Percentiles rank a stretch among this genome's conserved stretches.
Evolutionary conservation across 2,797 vertebrate species (phyloP).

Genomic region (Steatocranus sp.): DNA sequence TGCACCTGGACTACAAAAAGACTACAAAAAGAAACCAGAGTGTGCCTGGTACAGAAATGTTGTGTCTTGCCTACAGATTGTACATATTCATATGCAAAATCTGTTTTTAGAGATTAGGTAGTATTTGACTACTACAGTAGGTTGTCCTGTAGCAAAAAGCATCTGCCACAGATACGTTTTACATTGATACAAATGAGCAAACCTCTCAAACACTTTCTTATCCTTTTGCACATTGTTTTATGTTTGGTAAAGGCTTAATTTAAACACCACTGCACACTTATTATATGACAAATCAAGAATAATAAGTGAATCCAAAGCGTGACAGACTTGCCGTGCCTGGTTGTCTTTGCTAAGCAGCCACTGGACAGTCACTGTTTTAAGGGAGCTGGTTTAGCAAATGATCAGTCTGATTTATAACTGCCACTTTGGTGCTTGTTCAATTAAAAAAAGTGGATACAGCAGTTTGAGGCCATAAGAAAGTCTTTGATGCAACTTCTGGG

Average conservation of each 20-base stretch:
- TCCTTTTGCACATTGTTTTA: neutral
- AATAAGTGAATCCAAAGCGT: neutral
- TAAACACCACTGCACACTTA: neutral
- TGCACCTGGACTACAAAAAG: neutral
- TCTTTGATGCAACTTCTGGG: slow-evolving; percentile 12
- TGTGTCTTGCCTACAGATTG: neutral
- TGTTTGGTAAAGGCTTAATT: neutral
- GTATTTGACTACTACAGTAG: neutral
- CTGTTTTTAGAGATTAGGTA: neutral
- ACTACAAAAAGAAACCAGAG: neutral
- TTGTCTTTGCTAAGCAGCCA: neutral
- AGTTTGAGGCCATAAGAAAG: neutral
- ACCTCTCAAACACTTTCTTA: neutral
- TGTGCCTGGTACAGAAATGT: neutral
- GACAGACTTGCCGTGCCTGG: neutral
- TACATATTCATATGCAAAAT: neutral
- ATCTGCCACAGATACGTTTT: neutral
- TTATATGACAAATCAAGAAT: neutral
- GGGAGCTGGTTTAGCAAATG: slow-evolving; percentile 10
- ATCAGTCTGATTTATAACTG: neutral
- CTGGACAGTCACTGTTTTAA: neutral
- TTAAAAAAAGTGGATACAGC: neutral
- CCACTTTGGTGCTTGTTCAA: slow-evolving; percentile 22
- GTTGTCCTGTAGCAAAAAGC: neutral
- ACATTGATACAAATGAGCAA: neutral